phyloP scores from a whole-genome alignment of 2,113 vertebrate species.

The Macrotis lagotis region DNA sequence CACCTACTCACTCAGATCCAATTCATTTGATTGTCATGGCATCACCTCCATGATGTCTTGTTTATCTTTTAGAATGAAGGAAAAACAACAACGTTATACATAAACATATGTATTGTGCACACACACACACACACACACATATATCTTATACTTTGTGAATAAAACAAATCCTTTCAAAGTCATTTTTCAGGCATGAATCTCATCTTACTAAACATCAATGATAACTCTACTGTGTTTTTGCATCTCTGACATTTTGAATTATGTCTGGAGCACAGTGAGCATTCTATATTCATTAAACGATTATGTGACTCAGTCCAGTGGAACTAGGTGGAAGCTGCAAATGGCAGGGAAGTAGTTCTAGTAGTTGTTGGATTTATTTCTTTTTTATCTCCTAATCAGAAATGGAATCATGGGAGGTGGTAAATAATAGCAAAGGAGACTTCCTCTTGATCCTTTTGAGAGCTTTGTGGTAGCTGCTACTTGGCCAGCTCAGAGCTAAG shows the following conservation, averaged over 20 bases:
- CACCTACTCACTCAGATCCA: too few relatives aligned
- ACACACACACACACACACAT: neutral
- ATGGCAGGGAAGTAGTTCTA: neutral
- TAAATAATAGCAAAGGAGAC: constrained; percentile 3
- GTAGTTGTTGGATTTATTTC: neutral
- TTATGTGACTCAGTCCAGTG: neutral
- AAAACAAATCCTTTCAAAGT: neutral
- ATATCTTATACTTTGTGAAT: neutral
- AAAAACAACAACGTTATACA: too few relatives aligned
- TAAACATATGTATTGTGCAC: neutral
- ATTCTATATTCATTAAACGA: neutral
- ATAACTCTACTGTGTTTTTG: neutral
- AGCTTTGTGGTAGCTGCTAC: constrained; percentile 10
- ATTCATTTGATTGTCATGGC: too few relatives aligned
- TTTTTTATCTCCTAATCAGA: neutral
- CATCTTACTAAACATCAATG: neutral
- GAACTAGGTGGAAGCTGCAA: neutral
- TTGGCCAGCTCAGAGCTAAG: constrained; percentile 28
- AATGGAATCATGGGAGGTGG: neutral
- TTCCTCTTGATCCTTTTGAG: constrained; percentile 5
- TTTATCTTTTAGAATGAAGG: too few relatives aligned
- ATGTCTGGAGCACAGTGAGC: neutral
- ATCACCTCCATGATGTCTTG: too few relatives aligned
- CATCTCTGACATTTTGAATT: neutral
- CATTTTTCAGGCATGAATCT: neutral